Percentiles rank a stretch among this genome's conserved stretches.
These are phyloP conservation scores for Leucania comma DNA, from an alignment of 2,888 invertebrate species.

Conservation along the genomic window DNA sequence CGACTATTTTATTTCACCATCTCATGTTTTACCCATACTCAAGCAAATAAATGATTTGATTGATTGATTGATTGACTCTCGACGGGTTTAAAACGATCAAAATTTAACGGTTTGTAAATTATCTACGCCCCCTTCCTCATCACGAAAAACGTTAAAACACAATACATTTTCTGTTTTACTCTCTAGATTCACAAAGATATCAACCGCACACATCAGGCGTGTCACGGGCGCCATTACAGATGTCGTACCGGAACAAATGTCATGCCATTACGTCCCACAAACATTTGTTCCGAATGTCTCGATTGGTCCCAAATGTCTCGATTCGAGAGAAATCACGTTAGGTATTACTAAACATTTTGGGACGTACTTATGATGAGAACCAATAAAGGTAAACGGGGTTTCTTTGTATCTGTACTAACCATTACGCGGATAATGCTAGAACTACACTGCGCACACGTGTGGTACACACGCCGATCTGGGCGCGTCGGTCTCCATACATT, in stretches of 20 bases:
- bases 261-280: constrained; percentile 18
- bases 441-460: too few species aligned
- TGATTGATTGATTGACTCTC: too few species aligned
- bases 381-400: background rate
- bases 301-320: background rate
- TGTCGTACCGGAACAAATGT: constrained; percentile 15
- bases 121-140: too few species aligned
- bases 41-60: too few species aligned
- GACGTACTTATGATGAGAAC: constrained; percentile 6
- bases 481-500: too few species aligned
- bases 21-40: too few species aligned
- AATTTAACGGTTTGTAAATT: too few species aligned
- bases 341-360: constrained; percentile 6
- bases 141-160: too few species aligned
- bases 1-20: too few species aligned
- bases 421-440: background rate
- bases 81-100: too few species aligned
- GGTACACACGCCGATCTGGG: too few species aligned
- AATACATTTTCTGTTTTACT: too few species aligned
- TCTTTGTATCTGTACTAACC: background rate
- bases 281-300: background rate
- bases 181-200: background rate
- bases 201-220: background rate
- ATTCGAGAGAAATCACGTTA: constrained; percentile 3
- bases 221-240: constrained; percentile 10